Percentiles rank a stretch among this genome's conserved stretches.
phyloP scores from a whole-genome alignment of 2,797 vertebrate genomes.

The Xenentodon cancila region DNA sequence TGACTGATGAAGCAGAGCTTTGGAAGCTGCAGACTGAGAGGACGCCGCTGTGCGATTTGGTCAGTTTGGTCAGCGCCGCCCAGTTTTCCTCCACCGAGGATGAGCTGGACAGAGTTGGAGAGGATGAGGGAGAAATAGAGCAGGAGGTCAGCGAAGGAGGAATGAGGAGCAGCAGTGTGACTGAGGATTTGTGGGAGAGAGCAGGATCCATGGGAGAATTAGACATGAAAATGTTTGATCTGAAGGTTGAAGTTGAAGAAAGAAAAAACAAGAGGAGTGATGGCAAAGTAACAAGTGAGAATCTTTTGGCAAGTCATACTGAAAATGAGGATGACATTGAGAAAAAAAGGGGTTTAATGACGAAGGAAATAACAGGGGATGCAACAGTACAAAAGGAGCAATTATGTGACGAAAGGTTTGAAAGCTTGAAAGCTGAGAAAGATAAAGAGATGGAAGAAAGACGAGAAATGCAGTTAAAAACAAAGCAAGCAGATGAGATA shows the following conservation, averaged over 20 bases:
- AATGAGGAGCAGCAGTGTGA: background rate
- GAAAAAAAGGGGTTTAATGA: background rate
- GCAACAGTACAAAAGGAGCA: background rate
- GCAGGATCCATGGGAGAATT: constrained; percentile 52
- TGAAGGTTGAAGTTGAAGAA: constrained; percentile 36
- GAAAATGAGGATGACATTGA: background rate
- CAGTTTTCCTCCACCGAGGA: constrained; percentile 74
- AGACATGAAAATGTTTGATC: constrained; percentile 67
- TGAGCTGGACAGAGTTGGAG: constrained; percentile 57
- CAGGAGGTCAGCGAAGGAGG: background rate
- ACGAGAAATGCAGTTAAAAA: constrained; percentile 2
- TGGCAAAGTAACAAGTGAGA: background rate
- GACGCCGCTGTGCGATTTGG: constrained; percentile 48
- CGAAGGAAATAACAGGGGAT: background rate
- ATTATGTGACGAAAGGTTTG: constrained; percentile 1
- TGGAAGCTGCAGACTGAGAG: constrained; percentile 61
- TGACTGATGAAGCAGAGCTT: constrained; percentile 34
- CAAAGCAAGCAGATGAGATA: constrained; percentile 14
- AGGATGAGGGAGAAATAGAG: constrained; percentile 13
- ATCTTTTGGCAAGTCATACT: background rate
- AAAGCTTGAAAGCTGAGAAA: constrained; percentile 7
- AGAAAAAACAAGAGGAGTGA: background rate
- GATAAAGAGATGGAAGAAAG: constrained; percentile 5
- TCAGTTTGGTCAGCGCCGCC: constrained; percentile 62
- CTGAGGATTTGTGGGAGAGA: constrained; percentile 15